Conservation (phyloP, 2,888 invertebrate species). For the Acanthococcus lagerstroemiae region DNA sequence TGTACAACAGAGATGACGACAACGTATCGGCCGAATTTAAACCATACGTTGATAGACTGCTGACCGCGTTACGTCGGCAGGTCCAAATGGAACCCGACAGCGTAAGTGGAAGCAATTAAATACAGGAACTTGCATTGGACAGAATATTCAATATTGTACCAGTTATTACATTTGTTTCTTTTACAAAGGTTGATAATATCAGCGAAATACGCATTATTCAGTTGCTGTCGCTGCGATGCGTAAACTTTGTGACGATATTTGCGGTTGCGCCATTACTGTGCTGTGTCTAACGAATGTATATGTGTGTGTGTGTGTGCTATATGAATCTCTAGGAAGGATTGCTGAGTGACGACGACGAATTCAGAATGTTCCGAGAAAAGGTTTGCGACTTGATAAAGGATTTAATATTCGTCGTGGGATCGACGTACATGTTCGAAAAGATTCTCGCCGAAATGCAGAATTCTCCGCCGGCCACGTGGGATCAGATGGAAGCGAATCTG, state of each 20-base stretch:
- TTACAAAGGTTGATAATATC: neutral
- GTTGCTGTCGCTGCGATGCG: constrained; percentile 16
- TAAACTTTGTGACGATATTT: constrained; percentile 10
- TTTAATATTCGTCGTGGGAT: constrained; percentile 91
- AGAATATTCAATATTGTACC: neutral
- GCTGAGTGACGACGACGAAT: constrained; percentile 73
- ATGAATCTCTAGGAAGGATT: constrained; percentile 52
- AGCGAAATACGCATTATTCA: constrained; percentile 1
- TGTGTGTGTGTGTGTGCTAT: no score
- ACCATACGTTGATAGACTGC: constrained; percentile 83
- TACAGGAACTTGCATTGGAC: neutral
- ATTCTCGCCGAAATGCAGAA: constrained; percentile 69
- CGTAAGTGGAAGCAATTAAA: constrained; percentile 43
- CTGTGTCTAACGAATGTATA: neutral
- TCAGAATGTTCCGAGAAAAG: constrained; percentile 71
- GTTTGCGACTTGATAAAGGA: constrained; percentile 92
- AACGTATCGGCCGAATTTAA: constrained; percentile 71
- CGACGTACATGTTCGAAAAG: constrained; percentile 80
- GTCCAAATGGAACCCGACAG: constrained; percentile 94
- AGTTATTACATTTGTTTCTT: neutral
- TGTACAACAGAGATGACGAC: constrained; percentile 78
- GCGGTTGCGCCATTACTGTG: neutral
- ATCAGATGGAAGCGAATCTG: constrained; percentile 83
- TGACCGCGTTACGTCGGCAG: constrained; percentile 79
- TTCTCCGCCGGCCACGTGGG: constrained; percentile 64